Conservation (phyloP, 2,113 vertebrate genomes). For the Climacteris rufus region DNA sequence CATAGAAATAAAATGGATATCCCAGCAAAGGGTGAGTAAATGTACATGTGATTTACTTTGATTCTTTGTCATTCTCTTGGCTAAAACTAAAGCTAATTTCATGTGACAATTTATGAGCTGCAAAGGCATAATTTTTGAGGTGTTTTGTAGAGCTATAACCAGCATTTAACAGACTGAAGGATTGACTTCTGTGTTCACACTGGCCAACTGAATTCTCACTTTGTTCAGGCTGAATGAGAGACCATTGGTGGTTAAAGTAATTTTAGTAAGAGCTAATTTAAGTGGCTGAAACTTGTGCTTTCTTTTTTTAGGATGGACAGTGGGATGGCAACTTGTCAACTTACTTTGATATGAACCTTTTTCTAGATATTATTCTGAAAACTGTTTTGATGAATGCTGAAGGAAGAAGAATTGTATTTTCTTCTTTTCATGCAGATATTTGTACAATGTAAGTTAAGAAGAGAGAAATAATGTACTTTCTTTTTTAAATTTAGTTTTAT, state of each 20-base stretch:
- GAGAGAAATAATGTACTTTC: background rate
- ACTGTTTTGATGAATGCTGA: constrained; percentile 88
- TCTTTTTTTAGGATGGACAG: constrained; percentile 81
- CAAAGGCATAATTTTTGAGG: background rate
- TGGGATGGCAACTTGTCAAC: constrained; percentile 93
- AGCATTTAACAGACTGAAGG: background rate
- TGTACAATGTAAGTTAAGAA: constrained; percentile 89
- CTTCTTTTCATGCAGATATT: constrained; percentile 93
- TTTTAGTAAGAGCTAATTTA: background rate
- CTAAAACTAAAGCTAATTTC: background rate
- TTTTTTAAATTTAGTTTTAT: background rate
- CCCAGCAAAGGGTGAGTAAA: constrained; percentile 84
- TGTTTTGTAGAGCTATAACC: background rate
- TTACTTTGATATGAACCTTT: constrained; percentile 96
- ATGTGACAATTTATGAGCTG: background rate
- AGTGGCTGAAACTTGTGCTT: background rate
- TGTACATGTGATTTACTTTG: background rate
- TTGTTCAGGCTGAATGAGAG: background rate
- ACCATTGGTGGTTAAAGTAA: background rate
- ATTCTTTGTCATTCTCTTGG: background rate
- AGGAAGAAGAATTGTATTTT: constrained; percentile 89
- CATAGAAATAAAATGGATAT: constrained; percentile 98
- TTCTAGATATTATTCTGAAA: constrained; percentile 89
- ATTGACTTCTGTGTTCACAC: background rate
- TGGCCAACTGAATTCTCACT: background rate